Evolutionary conservation across 2,797 vertebrate species (phyloP).

Genomic region (Urosaurus nigricauda): DNA sequence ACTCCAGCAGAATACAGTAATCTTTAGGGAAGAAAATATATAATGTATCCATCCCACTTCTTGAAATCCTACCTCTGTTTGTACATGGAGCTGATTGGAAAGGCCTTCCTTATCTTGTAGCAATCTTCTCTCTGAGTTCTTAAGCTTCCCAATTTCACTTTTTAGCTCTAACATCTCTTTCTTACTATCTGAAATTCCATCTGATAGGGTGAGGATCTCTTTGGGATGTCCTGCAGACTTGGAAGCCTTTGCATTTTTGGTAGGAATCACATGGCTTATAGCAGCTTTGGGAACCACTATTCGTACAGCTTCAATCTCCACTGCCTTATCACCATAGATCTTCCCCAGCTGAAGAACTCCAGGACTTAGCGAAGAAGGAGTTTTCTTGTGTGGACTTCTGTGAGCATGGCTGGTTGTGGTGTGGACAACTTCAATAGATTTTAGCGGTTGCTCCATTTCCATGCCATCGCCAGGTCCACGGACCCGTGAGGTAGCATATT

Average conservation of each 20-base stretch:
- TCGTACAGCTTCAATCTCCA: conserved; percentile 92
- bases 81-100: conserved; percentile 92
- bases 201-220: conserved; percentile 77
- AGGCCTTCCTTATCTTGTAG: conserved; percentile 97
- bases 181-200: conserved; percentile 76
- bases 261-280: conserved; percentile 83
- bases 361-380: conserved; percentile 76
- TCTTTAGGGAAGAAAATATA: neutral
- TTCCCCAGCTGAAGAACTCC: conserved; percentile 94
- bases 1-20: neutral
- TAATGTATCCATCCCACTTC: conserved; percentile 3
- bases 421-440: conserved; percentile 76
- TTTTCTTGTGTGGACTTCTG: conserved; percentile 74
- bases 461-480: conserved; percentile 96
- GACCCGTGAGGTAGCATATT: conserved; percentile 79
- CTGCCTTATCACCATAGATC: conserved; percentile 86
- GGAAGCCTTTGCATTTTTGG: conserved; percentile 77
- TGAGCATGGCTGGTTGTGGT: conserved; percentile 61
- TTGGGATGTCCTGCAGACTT: conserved; percentile 78
- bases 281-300: conserved; percentile 92
- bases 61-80: conserved; percentile 89
- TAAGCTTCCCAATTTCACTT: conserved; percentile 87
- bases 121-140: conserved; percentile 92
- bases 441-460: conserved; percentile 88
- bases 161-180: conserved; percentile 85